Base-by-base conservation (phyloP, 2,888 invertebrate species). In the Eremobia ochroleuca region DNA sequence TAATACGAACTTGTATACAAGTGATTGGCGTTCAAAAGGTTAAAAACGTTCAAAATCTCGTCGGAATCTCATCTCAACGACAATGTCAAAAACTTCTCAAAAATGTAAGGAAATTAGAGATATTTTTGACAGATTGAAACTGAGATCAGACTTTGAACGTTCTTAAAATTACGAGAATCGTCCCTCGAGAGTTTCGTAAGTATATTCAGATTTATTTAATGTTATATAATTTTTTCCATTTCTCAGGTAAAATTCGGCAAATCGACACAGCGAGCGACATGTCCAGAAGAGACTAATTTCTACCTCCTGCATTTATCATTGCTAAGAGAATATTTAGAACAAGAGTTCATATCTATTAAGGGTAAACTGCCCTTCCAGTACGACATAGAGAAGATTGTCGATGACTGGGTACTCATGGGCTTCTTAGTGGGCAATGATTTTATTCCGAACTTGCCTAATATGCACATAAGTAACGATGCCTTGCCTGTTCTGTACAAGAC, bases 361-460 rank as follows among this genome's bases (percentile, higher is more conserved):
- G 96, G 97, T 13, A 97, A 97, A 28, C 92, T 99, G 13, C 96
- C 97, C 0, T 99, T 99, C 94, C 94, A 96, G 1, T 99, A 97
- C 93, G 98, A 99, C 93, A 97, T 99, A 88, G 99, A 99, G 92
- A 98, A 98, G 85, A 97, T 99, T 73, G 99, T 99, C 43, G 99
- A 99, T 92, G 99, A 99, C 94, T 99, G 99, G 99, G 98, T 99
- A 46, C 94, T 99, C 31, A 99, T 99, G 99, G 99, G 99, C 1
- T 99, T 99, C 94, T 96, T 99, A 40, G 99, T 99, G 21, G 99
- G 99, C 83, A 99, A 99, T 93, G 99, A 99, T 95, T 99, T 99
- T 94, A 98, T 99, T 90, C 99, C 99, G 0, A 98, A 99, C 96
- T 97, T 99, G 85, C 99, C 99, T 4, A 98, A 99, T 94, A 97